Conservation (phyloP, 2,113 vertebrate genomes). For the Neodontobutis hainanensis region DNA sequence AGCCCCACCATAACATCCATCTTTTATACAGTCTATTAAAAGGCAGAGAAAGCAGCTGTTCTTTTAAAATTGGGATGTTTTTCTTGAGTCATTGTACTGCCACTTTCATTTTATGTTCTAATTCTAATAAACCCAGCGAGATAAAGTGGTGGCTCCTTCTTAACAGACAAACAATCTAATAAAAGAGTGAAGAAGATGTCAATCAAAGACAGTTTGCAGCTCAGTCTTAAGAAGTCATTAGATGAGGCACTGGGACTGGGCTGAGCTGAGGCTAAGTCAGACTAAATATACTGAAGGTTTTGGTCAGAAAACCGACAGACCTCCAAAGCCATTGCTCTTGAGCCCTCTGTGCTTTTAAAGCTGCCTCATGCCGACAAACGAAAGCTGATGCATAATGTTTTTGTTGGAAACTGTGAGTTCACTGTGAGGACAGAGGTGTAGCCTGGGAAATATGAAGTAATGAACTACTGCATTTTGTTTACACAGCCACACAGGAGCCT, state of each 20-base stretch:
- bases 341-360: too few relatives aligned
- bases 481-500: too few relatives aligned
- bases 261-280: background rate
- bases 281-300: too few relatives aligned
- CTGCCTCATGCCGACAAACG: too few relatives aligned
- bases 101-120: conserved; percentile 7
- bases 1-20: background rate
- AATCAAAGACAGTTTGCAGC: background rate
- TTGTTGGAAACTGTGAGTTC: too few relatives aligned
- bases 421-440: too few relatives aligned
- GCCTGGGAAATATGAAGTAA: too few relatives aligned
- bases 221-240: background rate
- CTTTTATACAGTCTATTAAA: background rate
- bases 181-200: background rate
- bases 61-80: conserved; percentile 12
- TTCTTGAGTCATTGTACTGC: conserved; percentile 11
- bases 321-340: too few relatives aligned
- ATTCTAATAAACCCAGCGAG: conserved; percentile 2
- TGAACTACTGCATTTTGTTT: too few relatives aligned
- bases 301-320: too few relatives aligned
- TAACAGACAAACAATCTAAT: background rate
- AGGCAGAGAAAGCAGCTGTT: conserved; percentile 2
- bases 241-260: background rate
- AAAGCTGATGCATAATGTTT: too few relatives aligned
- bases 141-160: conserved; percentile 4